These are phyloP conservation scores for Drosophila mayri DNA, from an alignment of 1,140 invertebrate genomes.

Conservation along the genomic window DNA sequence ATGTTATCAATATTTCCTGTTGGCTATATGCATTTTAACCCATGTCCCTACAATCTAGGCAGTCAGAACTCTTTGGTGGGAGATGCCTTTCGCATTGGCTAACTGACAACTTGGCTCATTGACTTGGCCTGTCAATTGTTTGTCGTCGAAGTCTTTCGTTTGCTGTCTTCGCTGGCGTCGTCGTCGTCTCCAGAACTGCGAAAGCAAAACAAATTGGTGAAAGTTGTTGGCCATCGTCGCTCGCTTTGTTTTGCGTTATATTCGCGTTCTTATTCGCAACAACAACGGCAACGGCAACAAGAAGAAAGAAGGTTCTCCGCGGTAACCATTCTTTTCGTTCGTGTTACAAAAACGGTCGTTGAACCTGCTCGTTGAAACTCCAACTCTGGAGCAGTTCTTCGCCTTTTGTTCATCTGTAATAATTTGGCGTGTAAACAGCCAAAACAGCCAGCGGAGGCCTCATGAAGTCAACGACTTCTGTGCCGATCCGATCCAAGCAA, in stretches of 20 bases:
- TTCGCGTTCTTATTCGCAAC: conserved; percentile 79
- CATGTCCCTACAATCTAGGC: conserved; percentile 18
- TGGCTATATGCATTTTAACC: neutral
- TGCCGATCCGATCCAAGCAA: conserved; percentile 28
- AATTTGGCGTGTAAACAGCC: conserved; percentile 78
- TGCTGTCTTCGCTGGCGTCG: conserved; percentile 35
- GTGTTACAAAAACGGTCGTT: conserved; percentile 80
- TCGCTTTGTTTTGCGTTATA: conserved; percentile 70
- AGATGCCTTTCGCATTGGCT: conserved; percentile 45
- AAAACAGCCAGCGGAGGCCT: conserved; percentile 30
- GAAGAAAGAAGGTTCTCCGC: conserved; percentile 51
- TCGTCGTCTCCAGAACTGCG: conserved; percentile 71
- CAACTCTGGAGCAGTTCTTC: conserved; percentile 42
- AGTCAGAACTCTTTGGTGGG: conserved; percentile 17
- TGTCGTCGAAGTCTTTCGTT: conserved; percentile 60
- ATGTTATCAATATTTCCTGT: neutral
- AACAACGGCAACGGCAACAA: conserved; percentile 37
- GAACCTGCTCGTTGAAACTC: conserved; percentile 57
- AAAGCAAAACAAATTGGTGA: conserved; percentile 85
- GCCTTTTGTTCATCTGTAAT: conserved; percentile 79
- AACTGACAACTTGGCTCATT: conserved; percentile 51
- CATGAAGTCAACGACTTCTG: conserved; percentile 78
- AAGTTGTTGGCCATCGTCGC: conserved; percentile 81
- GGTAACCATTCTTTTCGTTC: conserved; percentile 52
- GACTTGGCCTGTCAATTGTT: conserved; percentile 71